These are phyloP conservation scores for Mastomys natalensis DNA, from an alignment of 2,113 vertebrate species.

Conservation along the genomic window DNA sequence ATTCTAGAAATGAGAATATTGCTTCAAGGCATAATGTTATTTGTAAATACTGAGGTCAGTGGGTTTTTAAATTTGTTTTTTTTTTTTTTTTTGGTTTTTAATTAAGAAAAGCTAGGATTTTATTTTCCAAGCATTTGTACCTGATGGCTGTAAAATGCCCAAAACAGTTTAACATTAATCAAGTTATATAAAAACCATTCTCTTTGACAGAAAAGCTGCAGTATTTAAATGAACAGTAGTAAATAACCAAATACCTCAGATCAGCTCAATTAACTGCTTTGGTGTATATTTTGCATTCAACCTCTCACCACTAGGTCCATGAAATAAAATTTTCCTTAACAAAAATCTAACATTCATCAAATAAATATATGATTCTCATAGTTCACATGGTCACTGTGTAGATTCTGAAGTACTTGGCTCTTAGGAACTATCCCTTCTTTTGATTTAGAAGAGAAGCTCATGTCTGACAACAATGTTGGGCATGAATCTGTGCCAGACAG, in stretches of 20 bases:
- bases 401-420: background rate
- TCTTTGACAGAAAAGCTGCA: background rate
- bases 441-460: background rate
- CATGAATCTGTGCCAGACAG: background rate
- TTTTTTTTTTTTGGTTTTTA: background rate
- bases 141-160: background rate
- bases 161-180: background rate
- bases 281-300: background rate
- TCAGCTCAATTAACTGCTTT: background rate
- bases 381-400: background rate
- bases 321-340: background rate
- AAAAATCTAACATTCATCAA: background rate
- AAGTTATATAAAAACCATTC: background rate
- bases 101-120: background rate
- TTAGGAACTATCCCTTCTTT: background rate
- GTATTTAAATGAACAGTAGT: background rate
- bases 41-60: constrained; percentile 37
- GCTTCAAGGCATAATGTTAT: background rate
- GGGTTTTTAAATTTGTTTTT: background rate
- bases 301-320: background rate
- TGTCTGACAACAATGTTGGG: background rate
- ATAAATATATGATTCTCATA: background rate
- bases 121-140: background rate
- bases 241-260: background rate
- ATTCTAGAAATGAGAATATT: background rate